Evolutionary conservation across 2,888 invertebrate species (phyloP), one percentile per base, ranked within the genome.

Genomic region (Anarsia innoxiella): DNA sequence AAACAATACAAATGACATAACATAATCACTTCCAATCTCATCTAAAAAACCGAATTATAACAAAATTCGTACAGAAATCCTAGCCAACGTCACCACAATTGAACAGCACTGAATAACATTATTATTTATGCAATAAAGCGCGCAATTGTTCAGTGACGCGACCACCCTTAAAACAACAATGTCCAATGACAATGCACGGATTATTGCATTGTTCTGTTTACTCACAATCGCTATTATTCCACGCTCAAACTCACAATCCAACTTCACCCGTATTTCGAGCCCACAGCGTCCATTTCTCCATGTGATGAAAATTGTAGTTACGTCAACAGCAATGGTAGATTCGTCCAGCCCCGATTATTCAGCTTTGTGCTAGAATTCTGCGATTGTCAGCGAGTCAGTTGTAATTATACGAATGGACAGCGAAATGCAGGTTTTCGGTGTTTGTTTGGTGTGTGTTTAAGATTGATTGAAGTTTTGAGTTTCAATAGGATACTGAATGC

Each of bases 141-240:
- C 60, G 68, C 84, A 79, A 82, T 84, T 82, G 84, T 82, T 68
- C 65, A 66, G 64, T 66, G 66, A n/a, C 69, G 65, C 68, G 70
- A 56, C 76, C 82, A 72, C 78, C 82, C 83, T 84, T 85, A 83
- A 83, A 84, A 83, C 85, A 85, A 84, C 85, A 85, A 85, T 85
- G 85, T 79, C 73, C 71, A 71, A n/a, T 73, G 75, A 86, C 86
- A 86, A 86, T 86, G 67, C 77, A 53, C 72, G 78, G 86, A 86
- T 86, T 86, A 86, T 84, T 86, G 83, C 84, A 86, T 86, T 86
- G 86, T 86, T 70, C 68, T 61, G 26, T 25, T 26, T 33, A 33
- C 67, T 69, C 71, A 83, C 80, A 84, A 79, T 80, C 78, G 56
- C 61, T 62, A 62, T 66, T 67, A 65, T 61, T 66, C 61, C 54